These are phyloP conservation scores for Phallusia fumigata DNA, from an alignment of 23 tunicate species.

Conservation along the genomic window DNA sequence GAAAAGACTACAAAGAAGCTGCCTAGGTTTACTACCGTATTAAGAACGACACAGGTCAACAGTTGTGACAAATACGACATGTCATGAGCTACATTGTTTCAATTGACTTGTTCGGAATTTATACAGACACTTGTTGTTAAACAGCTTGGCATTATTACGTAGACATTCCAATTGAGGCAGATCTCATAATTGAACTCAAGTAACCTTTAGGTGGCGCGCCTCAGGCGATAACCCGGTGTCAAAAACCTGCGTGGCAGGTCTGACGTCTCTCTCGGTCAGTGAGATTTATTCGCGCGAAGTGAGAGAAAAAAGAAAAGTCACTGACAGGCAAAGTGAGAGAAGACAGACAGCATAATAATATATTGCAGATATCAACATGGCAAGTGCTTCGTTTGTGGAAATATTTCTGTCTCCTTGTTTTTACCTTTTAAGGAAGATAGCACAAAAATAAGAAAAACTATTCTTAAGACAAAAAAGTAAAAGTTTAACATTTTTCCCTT, in stretches of 20 bases:
- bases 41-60: too few relatives aligned
- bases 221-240: background rate
- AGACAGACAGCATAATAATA: background rate
- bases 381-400: too few relatives aligned
- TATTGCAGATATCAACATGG: background rate
- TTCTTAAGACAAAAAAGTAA: too few relatives aligned
- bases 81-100: too few relatives aligned
- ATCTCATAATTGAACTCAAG: background rate
- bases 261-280: background rate
- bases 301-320: conserved; percentile 9
- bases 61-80: too few relatives aligned
- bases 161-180: background rate
- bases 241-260: background rate
- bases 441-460: too few relatives aligned
- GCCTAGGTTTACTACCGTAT: too few relatives aligned
- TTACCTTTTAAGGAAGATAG: too few relatives aligned
- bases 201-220: conserved; percentile 1
- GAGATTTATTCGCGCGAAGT: background rate
- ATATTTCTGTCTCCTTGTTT: too few relatives aligned
- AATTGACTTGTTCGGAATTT: background rate
- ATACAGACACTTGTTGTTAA: background rate
- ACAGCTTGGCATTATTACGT: conserved; percentile 1
- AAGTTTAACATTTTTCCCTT: too few relatives aligned
- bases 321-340: background rate
- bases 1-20: too few relatives aligned